Evolutionary conservation across 2,113 vertebrate species (phyloP).

Genomic region (Perccottus glenii): DNA sequence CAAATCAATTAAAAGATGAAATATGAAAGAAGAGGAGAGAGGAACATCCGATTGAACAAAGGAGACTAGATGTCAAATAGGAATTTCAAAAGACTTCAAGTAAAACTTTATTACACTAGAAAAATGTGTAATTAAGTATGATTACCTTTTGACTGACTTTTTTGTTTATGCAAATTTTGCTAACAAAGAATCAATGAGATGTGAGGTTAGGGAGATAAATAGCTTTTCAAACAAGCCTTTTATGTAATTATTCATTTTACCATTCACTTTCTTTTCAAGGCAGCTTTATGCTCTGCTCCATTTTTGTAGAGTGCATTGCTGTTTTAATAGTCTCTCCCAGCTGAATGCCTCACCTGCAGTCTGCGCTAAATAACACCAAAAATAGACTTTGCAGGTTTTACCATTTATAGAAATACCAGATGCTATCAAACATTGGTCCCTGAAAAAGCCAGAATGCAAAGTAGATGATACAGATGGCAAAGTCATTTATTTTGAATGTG

Average conservation of each 20-base stretch:
- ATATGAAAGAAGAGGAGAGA: constrained; percentile 8
- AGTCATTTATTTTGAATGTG: neutral
- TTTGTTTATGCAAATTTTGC: constrained; percentile 1
- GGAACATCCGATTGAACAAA: constrained; percentile 20
- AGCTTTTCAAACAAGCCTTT: neutral
- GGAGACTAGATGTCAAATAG: constrained; percentile 10
- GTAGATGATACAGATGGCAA: neutral
- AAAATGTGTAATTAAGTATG: neutral
- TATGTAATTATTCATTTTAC: neutral
- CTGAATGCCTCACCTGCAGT: neutral
- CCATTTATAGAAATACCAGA: neutral
- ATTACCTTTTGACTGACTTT: neutral
- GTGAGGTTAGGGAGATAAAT: neutral
- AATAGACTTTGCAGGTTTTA: neutral
- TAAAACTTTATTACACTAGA: too few species aligned
- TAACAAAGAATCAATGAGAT: neutral
- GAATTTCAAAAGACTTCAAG: neutral
- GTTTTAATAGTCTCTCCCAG: neutral
- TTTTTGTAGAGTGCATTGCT: neutral
- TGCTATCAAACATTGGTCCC: neutral
- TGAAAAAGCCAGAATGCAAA: neutral
- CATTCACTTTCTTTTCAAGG: neutral
- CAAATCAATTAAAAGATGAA: constrained; percentile 48
- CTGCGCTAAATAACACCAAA: neutral
- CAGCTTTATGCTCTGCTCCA: neutral